Evolutionary conservation across 2,888 invertebrate species (phyloP), one percentile per base, ranked within the genome.

Genomic region (Lasioglossum pauxillum): DNA sequence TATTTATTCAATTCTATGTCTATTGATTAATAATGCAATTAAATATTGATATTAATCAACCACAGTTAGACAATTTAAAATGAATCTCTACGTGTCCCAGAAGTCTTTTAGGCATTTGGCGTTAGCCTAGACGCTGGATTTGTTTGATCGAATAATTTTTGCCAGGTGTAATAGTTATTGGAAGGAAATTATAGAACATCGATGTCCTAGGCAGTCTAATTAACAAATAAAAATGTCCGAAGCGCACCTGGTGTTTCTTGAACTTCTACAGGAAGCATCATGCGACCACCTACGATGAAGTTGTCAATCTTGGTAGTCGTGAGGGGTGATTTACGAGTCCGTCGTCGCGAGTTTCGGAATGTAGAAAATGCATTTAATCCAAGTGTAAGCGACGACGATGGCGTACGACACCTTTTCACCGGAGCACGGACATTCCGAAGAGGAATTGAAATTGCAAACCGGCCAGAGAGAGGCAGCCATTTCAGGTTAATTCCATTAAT

Each of bases 361-460:
- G 89, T 89, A 75, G 92, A 89, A 91, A 91, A 92, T 91, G 88
- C 91, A 91, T 90, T 92, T 92, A 92, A 92, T 92, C 85, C 83
- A 82, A 80, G 84, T 78, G 87, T 80, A 75, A 80, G 80, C 78
- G 78, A 75, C 83, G 86, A 82, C 80, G 87, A 83, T 67, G 85
- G 71, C 78, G 75, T 64, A 72, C 84, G 88, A 83, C 89, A 86
- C 87, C 90, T 91, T 90, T 88, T 88, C 84, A 83, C 84, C 82
- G 69, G 83, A 49, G 75, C 81, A 78, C 64, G 81, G 82, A 78
- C 87, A 92, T 92, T 89, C 92, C 92, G 76, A 79, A 82, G 84
- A 84, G 85, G 80, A 91, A 88, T 90, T 91, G 91, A 87, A 91
- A 91, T 91, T 91, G 88, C 91, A 89, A 90, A 89, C 83, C 88